Conservation (phyloP, 1,140 invertebrate genomes). For the Lasioglossum baleicum region DNA sequence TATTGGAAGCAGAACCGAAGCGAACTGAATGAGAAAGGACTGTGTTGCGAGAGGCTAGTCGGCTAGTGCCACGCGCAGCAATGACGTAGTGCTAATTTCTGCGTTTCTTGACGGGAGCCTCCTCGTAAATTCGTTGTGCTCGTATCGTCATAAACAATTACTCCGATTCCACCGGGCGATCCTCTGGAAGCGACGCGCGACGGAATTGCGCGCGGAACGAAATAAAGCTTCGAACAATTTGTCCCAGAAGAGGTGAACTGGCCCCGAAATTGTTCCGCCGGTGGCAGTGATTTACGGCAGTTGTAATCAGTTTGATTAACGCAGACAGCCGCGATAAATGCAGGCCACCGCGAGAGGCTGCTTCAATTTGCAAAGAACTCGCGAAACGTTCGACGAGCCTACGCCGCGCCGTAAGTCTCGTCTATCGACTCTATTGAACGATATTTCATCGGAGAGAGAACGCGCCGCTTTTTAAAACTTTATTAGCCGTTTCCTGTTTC, state of each 20-base stretch:
- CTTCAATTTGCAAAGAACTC: conserved; percentile 43
- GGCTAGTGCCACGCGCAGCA: no score
- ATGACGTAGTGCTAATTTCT: background rate
- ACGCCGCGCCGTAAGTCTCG: background rate
- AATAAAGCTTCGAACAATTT: conserved; percentile 50
- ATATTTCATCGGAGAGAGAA: background rate
- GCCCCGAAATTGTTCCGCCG: conserved; percentile 42
- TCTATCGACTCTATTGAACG: conserved; percentile 13
- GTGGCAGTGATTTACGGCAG: conserved; percentile 42
- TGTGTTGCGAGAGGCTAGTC: no score
- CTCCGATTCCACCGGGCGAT: conserved; percentile 4
- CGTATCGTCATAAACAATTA: conserved; percentile 12
- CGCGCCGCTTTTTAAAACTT: background rate
- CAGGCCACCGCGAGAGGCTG: conserved; percentile 29
- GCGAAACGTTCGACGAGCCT: conserved; percentile 5
- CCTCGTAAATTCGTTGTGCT: background rate
- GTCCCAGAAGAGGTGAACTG: conserved; percentile 47
- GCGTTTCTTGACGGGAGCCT: background rate
- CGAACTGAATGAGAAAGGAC: no score
- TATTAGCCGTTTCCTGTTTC: background rate
- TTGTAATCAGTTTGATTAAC: conserved; percentile 52
- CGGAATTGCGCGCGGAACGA: conserved; percentile 23
- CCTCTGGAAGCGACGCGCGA: background rate
- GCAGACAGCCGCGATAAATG: conserved; percentile 49
- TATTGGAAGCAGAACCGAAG: background rate